These are phyloP conservation scores for Diadophis punctatus DNA, from an alignment of 2,113 vertebrate species.

Conservation along the genomic window DNA sequence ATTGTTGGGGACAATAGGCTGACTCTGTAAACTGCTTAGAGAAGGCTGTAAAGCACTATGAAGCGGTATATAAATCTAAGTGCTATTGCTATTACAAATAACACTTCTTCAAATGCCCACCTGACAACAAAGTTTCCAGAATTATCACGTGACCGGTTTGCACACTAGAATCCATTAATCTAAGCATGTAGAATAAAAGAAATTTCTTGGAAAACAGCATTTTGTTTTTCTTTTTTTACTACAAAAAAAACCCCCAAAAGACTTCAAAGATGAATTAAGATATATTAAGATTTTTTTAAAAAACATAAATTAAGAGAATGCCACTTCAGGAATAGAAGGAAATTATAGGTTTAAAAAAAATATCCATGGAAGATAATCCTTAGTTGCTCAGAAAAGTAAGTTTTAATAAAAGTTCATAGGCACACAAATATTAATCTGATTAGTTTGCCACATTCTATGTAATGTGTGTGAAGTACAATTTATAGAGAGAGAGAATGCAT, in stretches of 20 bases:
- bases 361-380: not conserved
- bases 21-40: not conserved
- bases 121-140: conserved; percentile 30
- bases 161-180: conserved; percentile 25
- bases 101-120: not conserved
- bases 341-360: conserved; percentile 15
- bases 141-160: conserved; percentile 26
- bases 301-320: not conserved
- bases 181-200: conserved; percentile 43
- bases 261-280: conserved; percentile 37
- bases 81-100: not conserved
- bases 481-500: not conserved
- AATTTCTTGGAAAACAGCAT: conserved; percentile 37
- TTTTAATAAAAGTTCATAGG: conserved; percentile 2
- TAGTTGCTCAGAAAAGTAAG: not conserved
- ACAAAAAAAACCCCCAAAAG: conserved; percentile 21
- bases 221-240: conserved; percentile 35
- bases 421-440: not conserved
- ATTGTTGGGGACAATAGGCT: not conserved
- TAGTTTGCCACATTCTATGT: not conserved
- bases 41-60: not conserved
- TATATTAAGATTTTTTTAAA: not conserved
- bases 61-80: not conserved
- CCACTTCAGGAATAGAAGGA: conserved; percentile 14
- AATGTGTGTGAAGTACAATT: not conserved